A percentile compares a stretch with the other conserved stretches of the same genome.
These are phyloP conservation scores for Melangyna quadrimaculata DNA, from an alignment of 2,888 invertebrate species.

Conservation along the genomic window DNA sequence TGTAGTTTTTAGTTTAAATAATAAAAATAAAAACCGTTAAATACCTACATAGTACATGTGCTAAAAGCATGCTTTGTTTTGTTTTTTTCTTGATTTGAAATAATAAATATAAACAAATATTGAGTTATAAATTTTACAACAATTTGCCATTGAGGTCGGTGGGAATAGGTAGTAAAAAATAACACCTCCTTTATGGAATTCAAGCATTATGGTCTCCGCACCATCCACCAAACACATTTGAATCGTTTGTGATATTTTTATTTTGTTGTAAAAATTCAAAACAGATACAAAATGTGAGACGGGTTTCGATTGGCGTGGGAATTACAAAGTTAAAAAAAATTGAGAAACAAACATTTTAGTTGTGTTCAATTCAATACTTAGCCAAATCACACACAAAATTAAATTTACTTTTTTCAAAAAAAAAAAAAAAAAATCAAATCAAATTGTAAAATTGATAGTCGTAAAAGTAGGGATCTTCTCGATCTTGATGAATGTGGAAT, in stretches of 20 bases:
- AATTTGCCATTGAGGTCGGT: conserved; percentile 13
- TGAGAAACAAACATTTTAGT: not conserved
- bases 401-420: not conserved
- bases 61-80: conserved; percentile 24
- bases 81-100: not conserved
- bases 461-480: not conserved
- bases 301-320: conserved; percentile 20
- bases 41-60: too few relatives aligned
- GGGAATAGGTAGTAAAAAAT: conserved; percentile 4
- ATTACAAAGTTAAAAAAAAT: not conserved
- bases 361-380: not conserved
- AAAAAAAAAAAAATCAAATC: too few relatives aligned
- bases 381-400: not conserved
- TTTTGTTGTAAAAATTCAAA: not conserved
- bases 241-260: not conserved
- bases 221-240: not conserved
- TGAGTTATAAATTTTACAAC: conserved; percentile 45
- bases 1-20: too few relatives aligned
- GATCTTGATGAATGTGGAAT: conserved; percentile 48
- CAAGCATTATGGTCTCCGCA: not conserved
- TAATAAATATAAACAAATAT: conserved; percentile 45
- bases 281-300: not conserved
- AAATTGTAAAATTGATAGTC: not conserved
- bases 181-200: not conserved
- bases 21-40: too few relatives aligned